Conservation (phyloP, 2,888 invertebrate species). For the Chloromyia formosa region DNA sequence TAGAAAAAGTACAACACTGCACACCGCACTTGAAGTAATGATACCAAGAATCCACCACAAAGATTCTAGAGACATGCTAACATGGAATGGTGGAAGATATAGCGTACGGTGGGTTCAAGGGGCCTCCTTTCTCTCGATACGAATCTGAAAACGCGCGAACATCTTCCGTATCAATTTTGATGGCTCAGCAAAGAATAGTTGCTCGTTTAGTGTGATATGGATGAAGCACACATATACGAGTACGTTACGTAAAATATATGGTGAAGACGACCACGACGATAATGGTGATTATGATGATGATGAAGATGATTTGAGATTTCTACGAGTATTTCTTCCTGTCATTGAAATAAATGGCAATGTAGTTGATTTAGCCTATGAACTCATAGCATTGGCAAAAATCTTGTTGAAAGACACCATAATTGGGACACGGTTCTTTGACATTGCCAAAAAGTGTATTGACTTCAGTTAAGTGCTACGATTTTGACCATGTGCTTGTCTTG, state of each 20-base stretch:
- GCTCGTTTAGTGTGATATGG: neutral
- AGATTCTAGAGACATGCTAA: too few species aligned
- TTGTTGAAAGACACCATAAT: slow-evolving; percentile 12
- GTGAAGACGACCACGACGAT: slow-evolving; percentile 4
- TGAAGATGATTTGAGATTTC: slow-evolving; percentile 37
- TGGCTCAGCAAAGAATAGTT: neutral
- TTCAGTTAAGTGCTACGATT: neutral
- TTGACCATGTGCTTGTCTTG: too few species aligned
- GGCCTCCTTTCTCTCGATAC: too few species aligned
- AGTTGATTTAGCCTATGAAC: neutral
- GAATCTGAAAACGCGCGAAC: too few species aligned
- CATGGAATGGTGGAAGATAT: too few species aligned
- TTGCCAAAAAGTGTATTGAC: slow-evolving; percentile 12
- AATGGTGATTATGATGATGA: slow-evolving; percentile 27
- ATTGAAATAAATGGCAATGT: slow-evolving; percentile 18
- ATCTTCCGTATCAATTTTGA: too few species aligned
- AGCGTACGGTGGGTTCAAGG: too few species aligned
- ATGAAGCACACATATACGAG: neutral
- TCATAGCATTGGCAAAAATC: neutral
- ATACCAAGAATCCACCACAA: too few species aligned
- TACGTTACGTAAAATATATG: neutral
- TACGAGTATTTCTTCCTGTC: slow-evolving; percentile 36
- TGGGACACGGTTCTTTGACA: slow-evolving; percentile 16
- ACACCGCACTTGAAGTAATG: too few species aligned
- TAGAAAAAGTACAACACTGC: too few species aligned